Evolutionary conservation across 2,797 vertebrate species (phyloP).

Genomic region (Coregonus ussuriensis): DNA sequence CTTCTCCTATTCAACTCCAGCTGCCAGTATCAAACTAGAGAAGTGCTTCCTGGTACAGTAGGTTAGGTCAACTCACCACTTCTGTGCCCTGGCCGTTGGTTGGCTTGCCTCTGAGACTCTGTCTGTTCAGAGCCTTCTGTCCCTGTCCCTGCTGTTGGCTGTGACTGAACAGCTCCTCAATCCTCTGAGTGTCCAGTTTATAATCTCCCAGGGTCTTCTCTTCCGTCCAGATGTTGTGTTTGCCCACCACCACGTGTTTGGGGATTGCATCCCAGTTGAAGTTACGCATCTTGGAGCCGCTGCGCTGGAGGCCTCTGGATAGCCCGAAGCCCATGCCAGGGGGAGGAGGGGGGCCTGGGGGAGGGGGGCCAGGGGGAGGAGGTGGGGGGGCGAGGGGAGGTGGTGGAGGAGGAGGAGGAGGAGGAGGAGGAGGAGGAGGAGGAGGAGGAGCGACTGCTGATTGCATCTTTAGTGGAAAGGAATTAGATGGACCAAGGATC

Average conservation of each 20-base stretch:
- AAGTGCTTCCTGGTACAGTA: not conserved
- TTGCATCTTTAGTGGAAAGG: constrained; percentile 52
- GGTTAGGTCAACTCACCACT: constrained; percentile 58
- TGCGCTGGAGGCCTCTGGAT: constrained; percentile 29
- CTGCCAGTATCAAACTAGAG: not conserved
- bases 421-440: not conserved
- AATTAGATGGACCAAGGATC: constrained; percentile 24
- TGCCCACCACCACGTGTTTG: constrained; percentile 73
- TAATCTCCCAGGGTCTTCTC: constrained; percentile 66
- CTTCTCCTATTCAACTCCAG: not conserved
- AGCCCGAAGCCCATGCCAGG: constrained; percentile 17
- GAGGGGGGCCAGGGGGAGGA: constrained; percentile 34
- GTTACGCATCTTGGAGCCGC: constrained; percentile 75
- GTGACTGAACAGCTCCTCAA: constrained; percentile 83
- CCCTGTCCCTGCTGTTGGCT: constrained; percentile 48
- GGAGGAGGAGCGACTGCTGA: constrained; percentile 26
- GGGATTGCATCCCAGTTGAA: constrained; percentile 85
- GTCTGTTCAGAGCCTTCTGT: constrained; percentile 43
- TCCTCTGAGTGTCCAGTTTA: constrained; percentile 76
- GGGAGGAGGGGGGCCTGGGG: constrained; percentile 18
- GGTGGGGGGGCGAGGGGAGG: constrained; percentile 54
- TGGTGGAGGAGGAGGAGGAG: constrained; percentile 14
- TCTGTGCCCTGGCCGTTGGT: constrained; percentile 46
- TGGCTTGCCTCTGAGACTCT: constrained; percentile 56
- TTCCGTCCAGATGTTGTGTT: constrained; percentile 79